Conservation (phyloP, 2,797 vertebrate species). For the Hapalemur alaotrensis region DNA sequence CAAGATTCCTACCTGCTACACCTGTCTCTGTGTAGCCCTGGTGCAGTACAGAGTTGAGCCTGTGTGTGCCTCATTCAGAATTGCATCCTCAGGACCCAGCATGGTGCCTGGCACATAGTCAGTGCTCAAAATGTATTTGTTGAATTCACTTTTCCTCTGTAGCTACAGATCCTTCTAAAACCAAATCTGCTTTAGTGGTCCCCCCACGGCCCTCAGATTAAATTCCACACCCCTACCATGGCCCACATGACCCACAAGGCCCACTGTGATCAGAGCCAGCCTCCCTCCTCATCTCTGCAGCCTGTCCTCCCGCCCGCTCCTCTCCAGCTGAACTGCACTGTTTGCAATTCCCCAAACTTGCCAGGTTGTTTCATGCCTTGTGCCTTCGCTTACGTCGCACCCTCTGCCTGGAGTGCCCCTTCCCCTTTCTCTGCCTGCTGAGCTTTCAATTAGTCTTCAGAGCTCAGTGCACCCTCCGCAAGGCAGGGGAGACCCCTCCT, state of each 20-base stretch:
- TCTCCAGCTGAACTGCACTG: background rate
- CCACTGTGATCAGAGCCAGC: background rate
- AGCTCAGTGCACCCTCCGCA: background rate
- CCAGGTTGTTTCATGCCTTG: slow-evolving; percentile 41
- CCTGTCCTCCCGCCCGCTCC: background rate
- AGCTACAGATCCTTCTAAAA: slow-evolving; percentile 18
- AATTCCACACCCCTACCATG: background rate
- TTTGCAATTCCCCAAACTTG: slow-evolving; percentile 45
- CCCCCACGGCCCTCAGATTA: background rate
- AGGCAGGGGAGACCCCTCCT: background rate
- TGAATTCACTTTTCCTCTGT: background rate
- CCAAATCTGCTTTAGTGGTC: background rate
- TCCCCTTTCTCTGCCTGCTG: slow-evolving; percentile 44
- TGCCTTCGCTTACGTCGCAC: slow-evolving; percentile 27
- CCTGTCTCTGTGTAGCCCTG: background rate
- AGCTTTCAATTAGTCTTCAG: slow-evolving; percentile 43
- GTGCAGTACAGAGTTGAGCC: background rate
- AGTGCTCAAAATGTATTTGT: background rate
- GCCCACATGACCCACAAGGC: background rate
- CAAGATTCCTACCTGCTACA: slow-evolving; percentile 25
- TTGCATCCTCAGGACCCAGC: background rate
- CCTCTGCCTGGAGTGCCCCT: slow-evolving; percentile 18
- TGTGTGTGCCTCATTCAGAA: background rate
- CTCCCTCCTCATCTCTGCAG: background rate
- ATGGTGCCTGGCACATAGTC: background rate